Evolutionary conservation across 2,888 invertebrate genomes (phyloP).

Genomic region (Melieria omissa): DNA sequence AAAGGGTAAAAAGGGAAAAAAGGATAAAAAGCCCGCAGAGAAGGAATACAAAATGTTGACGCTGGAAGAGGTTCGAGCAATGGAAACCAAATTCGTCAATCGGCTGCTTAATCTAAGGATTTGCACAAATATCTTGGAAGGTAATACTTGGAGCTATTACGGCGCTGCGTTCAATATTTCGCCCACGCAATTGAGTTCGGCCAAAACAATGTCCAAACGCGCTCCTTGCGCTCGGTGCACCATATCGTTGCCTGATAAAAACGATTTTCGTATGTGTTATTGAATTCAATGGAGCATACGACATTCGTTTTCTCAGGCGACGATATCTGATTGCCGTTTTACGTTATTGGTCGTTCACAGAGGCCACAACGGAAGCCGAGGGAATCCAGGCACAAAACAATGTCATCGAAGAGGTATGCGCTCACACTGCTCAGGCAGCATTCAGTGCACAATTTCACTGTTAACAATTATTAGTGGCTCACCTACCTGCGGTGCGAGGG

Average conservation of each 20-base stretch:
- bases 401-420: slow-evolving; percentile 12
- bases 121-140: slow-evolving; percentile 45
- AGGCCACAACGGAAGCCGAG: slow-evolving; percentile 6
- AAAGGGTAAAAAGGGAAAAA: slow-evolving; percentile 26
- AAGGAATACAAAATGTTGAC: slow-evolving; percentile 48
- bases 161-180: no score
- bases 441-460: neutral
- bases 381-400: slow-evolving; percentile 24
- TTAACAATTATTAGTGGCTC: slow-evolving; percentile 49
- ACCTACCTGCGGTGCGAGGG: slow-evolving; percentile 55
- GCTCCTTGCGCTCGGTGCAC: no score
- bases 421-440: no score
- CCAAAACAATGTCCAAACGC: no score
- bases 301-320: no score
- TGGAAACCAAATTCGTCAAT: slow-evolving; percentile 44
- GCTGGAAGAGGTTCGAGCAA: slow-evolving; percentile 46
- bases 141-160: slow-evolving; percentile 38
- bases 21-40: slow-evolving; percentile 7
- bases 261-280: no score
- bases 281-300: no score
- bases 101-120: slow-evolving; percentile 50
- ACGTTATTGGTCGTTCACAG: neutral
- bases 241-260: no score
- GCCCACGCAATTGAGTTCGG: neutral
- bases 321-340: no score